phyloP scores from a whole-genome alignment of 2,797 vertebrate species.

The Spinibarbus caldwelli region DNA sequence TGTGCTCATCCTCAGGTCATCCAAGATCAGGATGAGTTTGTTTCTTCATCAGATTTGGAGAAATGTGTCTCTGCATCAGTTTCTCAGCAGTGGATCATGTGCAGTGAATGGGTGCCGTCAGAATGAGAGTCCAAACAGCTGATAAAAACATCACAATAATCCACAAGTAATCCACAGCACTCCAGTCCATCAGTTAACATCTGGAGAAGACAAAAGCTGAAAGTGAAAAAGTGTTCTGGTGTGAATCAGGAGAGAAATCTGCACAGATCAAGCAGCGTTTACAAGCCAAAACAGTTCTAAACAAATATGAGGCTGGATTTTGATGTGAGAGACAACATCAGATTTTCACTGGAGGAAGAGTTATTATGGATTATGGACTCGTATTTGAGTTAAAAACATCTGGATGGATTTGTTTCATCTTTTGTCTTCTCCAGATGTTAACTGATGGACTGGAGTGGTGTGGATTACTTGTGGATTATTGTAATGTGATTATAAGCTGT shows the following conservation, averaged over 20 bases:
- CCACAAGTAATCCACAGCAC: too few relatives aligned
- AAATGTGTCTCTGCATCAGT: neutral
- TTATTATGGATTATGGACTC: neutral
- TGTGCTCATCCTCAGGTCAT: accelerated
- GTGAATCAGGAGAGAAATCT: neutral
- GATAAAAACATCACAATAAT: neutral
- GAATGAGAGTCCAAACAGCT: neutral
- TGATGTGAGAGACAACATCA: neutral
- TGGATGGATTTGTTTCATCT: neutral
- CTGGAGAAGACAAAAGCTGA: neutral
- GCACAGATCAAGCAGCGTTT: too few relatives aligned
- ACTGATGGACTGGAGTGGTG: too few relatives aligned
- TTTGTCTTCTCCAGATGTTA: too few relatives aligned
- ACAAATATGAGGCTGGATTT: neutral
- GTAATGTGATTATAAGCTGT: too few relatives aligned
- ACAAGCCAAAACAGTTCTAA: neutral
- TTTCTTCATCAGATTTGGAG: neutral
- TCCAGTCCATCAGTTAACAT: neutral
- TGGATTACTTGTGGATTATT: too few relatives aligned
- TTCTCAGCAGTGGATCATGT: too few relatives aligned
- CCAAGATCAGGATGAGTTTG: neutral
- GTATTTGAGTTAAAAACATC: neutral
- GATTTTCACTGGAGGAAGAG: neutral
- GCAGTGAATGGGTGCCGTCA: neutral
- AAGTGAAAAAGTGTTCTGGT: neutral